Evolutionary conservation across 2,797 vertebrate species (phyloP), one percentile per base, ranked within the genome.

Genomic region (Amblyraja radiata): DNA sequence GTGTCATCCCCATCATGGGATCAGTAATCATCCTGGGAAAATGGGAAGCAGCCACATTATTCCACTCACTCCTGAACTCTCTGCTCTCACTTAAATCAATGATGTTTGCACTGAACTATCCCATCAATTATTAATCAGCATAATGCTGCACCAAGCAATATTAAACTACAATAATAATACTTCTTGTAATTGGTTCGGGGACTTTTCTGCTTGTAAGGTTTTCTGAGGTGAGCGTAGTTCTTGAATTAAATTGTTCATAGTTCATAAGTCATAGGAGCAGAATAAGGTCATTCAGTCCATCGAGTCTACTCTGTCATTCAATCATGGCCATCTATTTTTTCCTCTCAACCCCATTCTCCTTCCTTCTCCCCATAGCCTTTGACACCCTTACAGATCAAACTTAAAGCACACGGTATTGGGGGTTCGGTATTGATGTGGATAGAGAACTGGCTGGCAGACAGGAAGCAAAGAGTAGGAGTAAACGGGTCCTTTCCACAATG

Each of bases 61-160:
- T 39, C 18, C 23, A 76, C 71, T 16, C 16, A 11, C 90, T 74
- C 71, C 71, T 39, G 54, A n/a, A 91, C 25, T 73, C 9, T 54
- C 71, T n/a, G 90, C 46, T 74, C 39, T 14, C 39, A 92, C 39
- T 91, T 91, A 73, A 91, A 73, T 74, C 88, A 91, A 46, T 92
- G 90, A 92, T 54, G 39, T 73, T 76, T 76, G 76, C 6, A 36
- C 8, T 68, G n/a, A 88, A 68, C 32, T 68, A 7, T 88, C 23
- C 28, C 61, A 92, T 58, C n/a, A 39, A 54, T 92, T 46, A 73
- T 92, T 76, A 92, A 25, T 46, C 28, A 73, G 88, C 5, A 74
- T 73, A 71, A 13, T 76, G 36, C 23, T n/a, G 36, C 28, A 39
- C 25, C 39, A 46, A 16, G 71, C 13, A 28, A 76, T 74, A 74